These are phyloP conservation scores for Takifugu bimaculatus DNA, from an alignment of 2,113 vertebrate genomes.

Conservation along the genomic window DNA sequence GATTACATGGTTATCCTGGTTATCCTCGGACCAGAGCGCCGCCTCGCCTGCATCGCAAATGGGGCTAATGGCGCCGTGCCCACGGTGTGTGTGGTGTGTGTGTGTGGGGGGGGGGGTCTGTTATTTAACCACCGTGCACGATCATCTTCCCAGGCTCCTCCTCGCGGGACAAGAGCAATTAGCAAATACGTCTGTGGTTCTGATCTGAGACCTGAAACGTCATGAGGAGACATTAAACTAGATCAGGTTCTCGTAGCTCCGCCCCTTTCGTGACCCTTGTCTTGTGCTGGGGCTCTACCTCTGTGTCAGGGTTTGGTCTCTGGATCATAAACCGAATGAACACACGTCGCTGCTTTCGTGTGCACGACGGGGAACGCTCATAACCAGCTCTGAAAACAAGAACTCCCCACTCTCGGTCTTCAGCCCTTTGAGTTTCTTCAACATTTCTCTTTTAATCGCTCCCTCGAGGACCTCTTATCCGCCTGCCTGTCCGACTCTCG, in stretches of 20 bases:
- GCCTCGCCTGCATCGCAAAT: constrained; percentile 64
- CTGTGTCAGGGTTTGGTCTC: too few species aligned
- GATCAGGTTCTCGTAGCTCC: too few species aligned
- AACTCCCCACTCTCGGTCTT: constrained; percentile 32
- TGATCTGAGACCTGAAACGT: background rate
- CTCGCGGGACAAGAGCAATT: constrained; percentile 34
- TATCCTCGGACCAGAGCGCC: constrained; percentile 67
- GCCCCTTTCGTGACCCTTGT: too few species aligned
- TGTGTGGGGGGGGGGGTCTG: constrained; percentile 7
- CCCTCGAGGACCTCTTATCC: constrained; percentile 49
- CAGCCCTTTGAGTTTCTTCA: constrained; percentile 43
- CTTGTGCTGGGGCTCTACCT: too few species aligned
- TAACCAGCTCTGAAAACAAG: constrained; percentile 24
- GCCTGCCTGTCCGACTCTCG: constrained; percentile 46
- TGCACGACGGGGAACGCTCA: constrained; percentile 25
- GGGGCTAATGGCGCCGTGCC: constrained; percentile 38
- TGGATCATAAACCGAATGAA: too few species aligned
- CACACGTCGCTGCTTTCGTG: too few species aligned
- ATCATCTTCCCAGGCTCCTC: constrained; percentile 34
- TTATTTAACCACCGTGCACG: constrained; percentile 59
- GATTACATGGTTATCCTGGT: constrained; percentile 73
- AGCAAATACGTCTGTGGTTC: constrained; percentile 16
- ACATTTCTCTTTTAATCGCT: constrained; percentile 56
- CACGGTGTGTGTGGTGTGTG: background rate
- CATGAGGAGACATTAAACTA: too few species aligned